Evolutionary conservation across 1,140 invertebrate genomes (phyloP).

Genomic region (Aphelinus atriplicis): DNA sequence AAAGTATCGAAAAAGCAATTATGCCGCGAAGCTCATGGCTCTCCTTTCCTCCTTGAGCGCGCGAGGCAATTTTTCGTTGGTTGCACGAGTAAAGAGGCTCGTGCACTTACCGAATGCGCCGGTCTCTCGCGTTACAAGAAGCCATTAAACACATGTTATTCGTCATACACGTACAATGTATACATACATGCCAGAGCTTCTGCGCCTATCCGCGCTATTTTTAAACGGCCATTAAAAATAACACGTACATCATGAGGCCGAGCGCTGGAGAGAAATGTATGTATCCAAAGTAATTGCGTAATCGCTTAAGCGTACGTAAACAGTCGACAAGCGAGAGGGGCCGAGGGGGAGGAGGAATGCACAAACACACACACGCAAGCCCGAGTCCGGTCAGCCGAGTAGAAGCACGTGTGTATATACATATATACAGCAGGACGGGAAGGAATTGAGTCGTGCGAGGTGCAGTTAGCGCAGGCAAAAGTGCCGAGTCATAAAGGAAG

Average conservation of each 20-base stretch:
- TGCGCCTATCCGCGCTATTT: background rate
- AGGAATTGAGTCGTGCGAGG: no score
- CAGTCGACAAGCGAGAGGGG: no score
- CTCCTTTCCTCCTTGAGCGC: conserved; percentile 19
- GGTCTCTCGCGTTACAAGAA: conserved; percentile 18
- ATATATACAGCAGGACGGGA: no score
- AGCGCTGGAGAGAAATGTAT: background rate
- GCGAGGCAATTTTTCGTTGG: conserved; percentile 10
- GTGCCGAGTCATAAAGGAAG: no score
- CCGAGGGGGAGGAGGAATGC: no score
- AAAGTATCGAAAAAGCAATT: conserved; percentile 4
- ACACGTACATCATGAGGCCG: background rate
- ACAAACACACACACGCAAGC: no score
- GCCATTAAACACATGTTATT: conserved; percentile 9
- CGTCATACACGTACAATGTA: conserved; percentile 5
- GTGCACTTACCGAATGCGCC: background rate
- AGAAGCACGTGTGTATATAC: no score
- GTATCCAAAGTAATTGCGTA: conserved; percentile 16
- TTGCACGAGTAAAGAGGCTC: background rate
- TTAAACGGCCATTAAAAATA: conserved; percentile 22
- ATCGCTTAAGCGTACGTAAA: conserved; percentile 3
- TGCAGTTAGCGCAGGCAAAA: no score
- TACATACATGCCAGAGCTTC: background rate
- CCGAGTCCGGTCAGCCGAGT: no score
- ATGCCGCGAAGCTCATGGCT: background rate